Evolutionary conservation across 2,113 vertebrate species (phyloP), one percentile per base, ranked within the genome.

Genomic region (Neoarius graeffei): DNA sequence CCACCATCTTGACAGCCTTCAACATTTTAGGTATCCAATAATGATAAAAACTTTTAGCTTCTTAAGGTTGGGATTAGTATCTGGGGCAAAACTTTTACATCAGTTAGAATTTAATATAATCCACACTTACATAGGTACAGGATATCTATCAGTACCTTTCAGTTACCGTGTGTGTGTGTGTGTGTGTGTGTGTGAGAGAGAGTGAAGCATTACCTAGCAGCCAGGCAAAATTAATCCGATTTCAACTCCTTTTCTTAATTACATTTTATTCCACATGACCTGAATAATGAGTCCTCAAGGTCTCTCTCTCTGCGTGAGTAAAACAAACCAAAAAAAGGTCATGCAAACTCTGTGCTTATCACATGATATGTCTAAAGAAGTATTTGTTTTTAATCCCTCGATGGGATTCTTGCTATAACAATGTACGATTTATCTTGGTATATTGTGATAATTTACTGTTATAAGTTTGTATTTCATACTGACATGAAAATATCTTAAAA

Each of bases 241-340:
- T 71, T 71, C 5, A 71, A 73, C 30, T 42, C 35, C 17, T 73
- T 73, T 73, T 42, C 35, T 10, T 48, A 42, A 48, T 73, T 73
- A 19, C 30, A 71, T 71, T 73, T 20, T 73, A 73, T 48, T 73
- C 71, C 71, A 73, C 71, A 73, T 74, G 71, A 74, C 35, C 69
- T 74, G 71, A 74, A 74, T 9, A 42, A 48, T 74, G 35, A 48
- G 35, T 48, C 35, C 30, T 74, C 19, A 1, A 23, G 71, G 71
- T 7, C 66, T 69, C 66, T 30, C n/a, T 71, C 67, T 19, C 67
- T 7, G 52, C 30, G n/a, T 27, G 67, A 42, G 42, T 42, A 42
- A 42, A 42, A 42, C 42, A 42, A 42, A 42, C 42, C 42, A 42
- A 42, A 42, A 42, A 23, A 52, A 69, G 25, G 84, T 82, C 54